Conservation (phyloP, 2,797 vertebrate species). For the Argyrosomus regius region DNA sequence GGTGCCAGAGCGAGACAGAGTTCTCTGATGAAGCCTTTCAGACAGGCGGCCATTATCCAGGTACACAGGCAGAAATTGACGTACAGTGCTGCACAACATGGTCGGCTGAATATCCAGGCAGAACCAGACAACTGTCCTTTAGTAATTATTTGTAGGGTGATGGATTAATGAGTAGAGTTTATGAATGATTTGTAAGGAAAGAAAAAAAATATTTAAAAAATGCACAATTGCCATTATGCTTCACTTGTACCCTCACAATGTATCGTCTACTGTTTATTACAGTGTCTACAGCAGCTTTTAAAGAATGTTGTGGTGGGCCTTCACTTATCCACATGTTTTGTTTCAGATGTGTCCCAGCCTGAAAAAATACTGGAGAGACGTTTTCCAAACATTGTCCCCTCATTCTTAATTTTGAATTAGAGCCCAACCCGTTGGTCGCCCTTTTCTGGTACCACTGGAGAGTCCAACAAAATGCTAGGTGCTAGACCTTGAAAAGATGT, state of each 20-base stretch:
- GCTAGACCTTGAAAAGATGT: no score
- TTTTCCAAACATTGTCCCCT: no score
- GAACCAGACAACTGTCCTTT: background rate
- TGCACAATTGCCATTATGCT: background rate
- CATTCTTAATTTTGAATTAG: no score
- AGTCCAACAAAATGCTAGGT: no score
- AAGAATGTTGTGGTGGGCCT: background rate
- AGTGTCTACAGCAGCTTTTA: background rate
- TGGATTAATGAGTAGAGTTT: background rate
- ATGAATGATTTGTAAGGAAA: background rate
- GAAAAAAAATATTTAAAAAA: background rate
- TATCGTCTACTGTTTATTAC: background rate
- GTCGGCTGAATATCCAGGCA: background rate
- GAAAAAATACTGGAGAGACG: no score
- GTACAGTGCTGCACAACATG: slow-evolving; percentile 4
- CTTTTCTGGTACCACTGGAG: no score
- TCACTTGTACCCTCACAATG: background rate
- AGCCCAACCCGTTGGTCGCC: no score
- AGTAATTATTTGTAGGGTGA: background rate
- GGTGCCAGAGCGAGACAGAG: slow-evolving; percentile 29
- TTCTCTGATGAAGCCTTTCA: slow-evolving; percentile 37
- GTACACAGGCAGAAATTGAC: slow-evolving; percentile 9
- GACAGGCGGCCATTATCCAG: slow-evolving; percentile 26
- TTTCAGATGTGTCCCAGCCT: no score
- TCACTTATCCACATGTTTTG: no score